These are phyloP conservation scores for Cuculus canorus DNA, from an alignment of 2,797 vertebrate genomes.

Conservation along the genomic window DNA sequence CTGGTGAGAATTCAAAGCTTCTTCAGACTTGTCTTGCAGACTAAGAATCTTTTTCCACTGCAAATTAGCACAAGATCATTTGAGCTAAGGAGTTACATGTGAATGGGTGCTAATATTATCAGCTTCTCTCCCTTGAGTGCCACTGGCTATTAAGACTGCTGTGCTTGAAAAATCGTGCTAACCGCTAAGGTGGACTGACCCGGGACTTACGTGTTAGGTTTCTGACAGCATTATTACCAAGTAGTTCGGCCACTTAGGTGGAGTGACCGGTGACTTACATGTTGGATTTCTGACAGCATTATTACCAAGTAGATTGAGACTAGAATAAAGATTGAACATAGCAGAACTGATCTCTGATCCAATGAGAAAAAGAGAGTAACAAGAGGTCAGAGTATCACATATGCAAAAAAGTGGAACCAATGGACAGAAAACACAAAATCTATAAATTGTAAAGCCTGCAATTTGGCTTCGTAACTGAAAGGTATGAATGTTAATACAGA, in stretches of 20 bases:
- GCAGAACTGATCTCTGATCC: not conserved
- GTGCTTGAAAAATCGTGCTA: not conserved
- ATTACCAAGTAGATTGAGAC: not conserved
- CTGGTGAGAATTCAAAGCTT: not conserved
- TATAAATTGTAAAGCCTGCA: not conserved
- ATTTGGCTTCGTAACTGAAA: not conserved
- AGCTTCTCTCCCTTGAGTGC: not conserved
- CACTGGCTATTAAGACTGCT: not conserved
- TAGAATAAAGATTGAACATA: not conserved
- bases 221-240: not conserved
- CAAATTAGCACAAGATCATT: not conserved
- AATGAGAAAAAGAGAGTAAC: not conserved
- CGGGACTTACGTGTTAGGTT: not conserved
- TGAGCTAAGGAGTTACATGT: not conserved
- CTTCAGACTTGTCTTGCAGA: not conserved
- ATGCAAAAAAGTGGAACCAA: not conserved
- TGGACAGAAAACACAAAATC: not conserved
- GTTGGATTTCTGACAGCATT: not conserved
- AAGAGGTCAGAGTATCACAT: not conserved
- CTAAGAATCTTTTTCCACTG: not conserved
- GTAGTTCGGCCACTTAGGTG: not conserved
- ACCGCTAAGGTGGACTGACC: not conserved
- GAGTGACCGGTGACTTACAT: not conserved
- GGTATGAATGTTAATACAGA: not conserved
- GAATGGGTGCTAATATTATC: not conserved